phyloP scores from a whole-genome alignment of 1,140 invertebrate genomes.

The Alviniconcha marisindica region DNA sequence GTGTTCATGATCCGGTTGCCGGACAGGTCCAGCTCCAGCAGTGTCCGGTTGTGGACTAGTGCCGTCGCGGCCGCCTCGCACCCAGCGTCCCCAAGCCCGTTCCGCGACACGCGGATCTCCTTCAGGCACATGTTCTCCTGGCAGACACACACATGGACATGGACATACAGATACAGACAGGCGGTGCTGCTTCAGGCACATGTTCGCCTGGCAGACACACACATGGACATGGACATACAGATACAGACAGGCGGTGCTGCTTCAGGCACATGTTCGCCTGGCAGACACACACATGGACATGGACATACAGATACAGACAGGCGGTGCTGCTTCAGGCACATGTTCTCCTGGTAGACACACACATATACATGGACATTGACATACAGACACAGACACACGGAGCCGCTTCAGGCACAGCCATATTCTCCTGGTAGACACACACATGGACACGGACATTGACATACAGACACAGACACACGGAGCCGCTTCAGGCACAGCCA shows the following conservation, averaged over 20 bases:
- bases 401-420: too few species aligned
- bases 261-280: constrained; percentile 61
- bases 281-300: not conserved
- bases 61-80: constrained; percentile 50
- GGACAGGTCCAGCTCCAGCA: constrained; percentile 61
- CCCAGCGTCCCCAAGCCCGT: constrained; percentile 62
- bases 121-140: constrained; percentile 62
- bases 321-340: constrained; percentile 50
- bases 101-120: constrained; percentile 53
- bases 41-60: constrained; percentile 53
- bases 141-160: not conserved
- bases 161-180: too few species aligned
- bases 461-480: too few species aligned
- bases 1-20: constrained; percentile 59
- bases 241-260: constrained; percentile 47
- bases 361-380: not conserved
- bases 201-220: constrained; percentile 55
- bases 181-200: constrained; percentile 50
- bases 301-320: too few species aligned
- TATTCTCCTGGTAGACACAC: too few species aligned
- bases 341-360: constrained; percentile 56
- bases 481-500: too few species aligned
- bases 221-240: not conserved
- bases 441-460: too few species aligned
- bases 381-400: too few species aligned